phyloP scores from a whole-genome alignment of 1,140 invertebrate genomes.

The Maniola jurtina region DNA sequence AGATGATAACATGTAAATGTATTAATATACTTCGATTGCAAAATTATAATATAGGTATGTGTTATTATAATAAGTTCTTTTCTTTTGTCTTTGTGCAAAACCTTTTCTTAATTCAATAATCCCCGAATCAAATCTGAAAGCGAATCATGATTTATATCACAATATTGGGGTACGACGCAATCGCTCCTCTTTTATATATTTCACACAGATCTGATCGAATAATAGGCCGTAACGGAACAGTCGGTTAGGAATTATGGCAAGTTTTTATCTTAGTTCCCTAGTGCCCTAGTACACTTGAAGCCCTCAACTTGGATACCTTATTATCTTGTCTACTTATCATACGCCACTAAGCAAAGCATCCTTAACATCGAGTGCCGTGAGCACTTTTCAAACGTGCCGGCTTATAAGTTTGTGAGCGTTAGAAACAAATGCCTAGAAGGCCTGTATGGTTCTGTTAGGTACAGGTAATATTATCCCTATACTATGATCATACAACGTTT shows the following conservation, averaged over 20 bases:
- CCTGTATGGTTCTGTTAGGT: background rate
- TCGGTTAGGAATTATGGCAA: slow-evolving; percentile 1
- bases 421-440: background rate
- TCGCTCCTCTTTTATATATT: too few species aligned
- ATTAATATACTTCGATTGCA: background rate
- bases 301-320: slow-evolving; percentile 11
- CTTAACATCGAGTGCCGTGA: slow-evolving; percentile 7
- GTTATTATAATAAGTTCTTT: background rate
- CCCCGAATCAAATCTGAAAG: background rate
- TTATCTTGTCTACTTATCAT: slow-evolving; percentile 15
- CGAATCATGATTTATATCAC: slow-evolving; percentile 4
- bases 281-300: slow-evolving; percentile 8
- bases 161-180: background rate
- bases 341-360: slow-evolving; percentile 12
- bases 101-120: slow-evolving; percentile 11
- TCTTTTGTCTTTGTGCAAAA: background rate
- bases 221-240: background rate
- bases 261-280: slow-evolving; percentile 12
- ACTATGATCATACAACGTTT: too few species aligned
- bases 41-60: background rate
- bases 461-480: background rate
- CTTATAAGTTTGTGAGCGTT: background rate
- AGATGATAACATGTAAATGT: background rate
- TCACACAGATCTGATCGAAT: too few species aligned
- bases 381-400: slow-evolving; percentile 10